Evolutionary conservation across 2,113 vertebrate genomes (phyloP), one percentile per base, ranked within the genome.

Genomic region (Anolis sagrei): DNA sequence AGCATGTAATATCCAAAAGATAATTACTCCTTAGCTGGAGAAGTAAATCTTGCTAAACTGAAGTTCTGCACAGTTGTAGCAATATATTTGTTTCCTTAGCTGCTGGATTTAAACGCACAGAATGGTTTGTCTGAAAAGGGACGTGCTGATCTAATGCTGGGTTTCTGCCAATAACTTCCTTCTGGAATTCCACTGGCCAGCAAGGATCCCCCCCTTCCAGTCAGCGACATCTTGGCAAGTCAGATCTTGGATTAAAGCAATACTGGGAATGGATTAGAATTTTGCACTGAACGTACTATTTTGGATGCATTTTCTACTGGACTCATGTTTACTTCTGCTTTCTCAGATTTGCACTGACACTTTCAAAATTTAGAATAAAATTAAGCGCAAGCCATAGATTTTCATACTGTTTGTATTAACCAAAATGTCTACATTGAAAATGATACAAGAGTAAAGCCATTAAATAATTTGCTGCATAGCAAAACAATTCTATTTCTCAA

Each of bases 21-120:
- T 54, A 10, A 10, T 14, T 58, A 23, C 49, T 19, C 3, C 21
- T 18, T 51, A n/a, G 29, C 29, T 82, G 14, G 70, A 62, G 61
- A 5, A 1, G 49, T 32, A 29, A 1, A 29, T 44, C 39, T 44
- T 44, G 39, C 39, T 5, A 44, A 44, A 44, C 39, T 44, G 39
- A 44, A 44, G 39, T 44, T 44, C 39, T 44, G 10, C 34, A 3
- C 4, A 68, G 1, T 21, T 78, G 54, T 90, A 14, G 76, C 49
- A 21, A 79, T 75, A 34, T 0, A 1, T 18, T 87, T 61, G 21
- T 86, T 82, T 83, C 92, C 92, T 88, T 96, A 98, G 97, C 97
- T 82, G 92, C 97, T 85, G 97, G 97, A 1, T 98, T 98, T 83
- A 97, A 97, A 89, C 97, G 96, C 62, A 98, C 97, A 0, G 97